Percentiles rank a stretch among this genome's conserved stretches.
Conservation (phyloP, 2,113 vertebrate species). For the Leiothrix lutea region DNA sequence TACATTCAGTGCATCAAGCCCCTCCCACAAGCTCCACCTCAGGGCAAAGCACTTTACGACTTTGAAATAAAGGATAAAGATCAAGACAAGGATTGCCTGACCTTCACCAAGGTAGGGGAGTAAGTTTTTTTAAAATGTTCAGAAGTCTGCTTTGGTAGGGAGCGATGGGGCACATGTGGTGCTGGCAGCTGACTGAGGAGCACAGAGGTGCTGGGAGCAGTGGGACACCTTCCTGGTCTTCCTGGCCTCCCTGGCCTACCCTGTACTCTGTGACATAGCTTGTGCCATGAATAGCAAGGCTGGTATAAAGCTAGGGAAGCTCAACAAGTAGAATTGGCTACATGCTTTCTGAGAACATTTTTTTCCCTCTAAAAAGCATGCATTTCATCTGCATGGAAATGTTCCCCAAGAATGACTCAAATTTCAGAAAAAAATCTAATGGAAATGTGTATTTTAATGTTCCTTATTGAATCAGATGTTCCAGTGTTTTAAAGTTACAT, state of each 20-base stretch:
- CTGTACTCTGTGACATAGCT: background rate
- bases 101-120: constrained; percentile 91
- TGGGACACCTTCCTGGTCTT: background rate
- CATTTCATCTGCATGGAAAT: background rate
- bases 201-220: background rate
- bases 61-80: constrained; percentile 98
- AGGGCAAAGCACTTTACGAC: constrained; percentile 97
- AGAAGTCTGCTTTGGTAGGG: background rate
- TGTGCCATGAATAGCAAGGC: background rate
- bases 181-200: background rate
- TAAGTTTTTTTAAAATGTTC: background rate
- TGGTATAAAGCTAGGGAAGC: background rate
- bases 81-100: constrained; percentile 96
- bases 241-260: background rate
- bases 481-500: background rate
- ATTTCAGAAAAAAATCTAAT: background rate
- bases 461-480: background rate
- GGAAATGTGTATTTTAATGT: background rate
- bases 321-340: background rate
- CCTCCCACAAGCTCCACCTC: constrained; percentile 88
- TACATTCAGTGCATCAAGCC: constrained; percentile 92
- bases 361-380: background rate
- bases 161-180: rapidly evolving
- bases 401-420: background rate
- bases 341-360: background rate